Conservation (phyloP, 2,113 vertebrate genomes). For the Podilymbus podiceps region DNA sequence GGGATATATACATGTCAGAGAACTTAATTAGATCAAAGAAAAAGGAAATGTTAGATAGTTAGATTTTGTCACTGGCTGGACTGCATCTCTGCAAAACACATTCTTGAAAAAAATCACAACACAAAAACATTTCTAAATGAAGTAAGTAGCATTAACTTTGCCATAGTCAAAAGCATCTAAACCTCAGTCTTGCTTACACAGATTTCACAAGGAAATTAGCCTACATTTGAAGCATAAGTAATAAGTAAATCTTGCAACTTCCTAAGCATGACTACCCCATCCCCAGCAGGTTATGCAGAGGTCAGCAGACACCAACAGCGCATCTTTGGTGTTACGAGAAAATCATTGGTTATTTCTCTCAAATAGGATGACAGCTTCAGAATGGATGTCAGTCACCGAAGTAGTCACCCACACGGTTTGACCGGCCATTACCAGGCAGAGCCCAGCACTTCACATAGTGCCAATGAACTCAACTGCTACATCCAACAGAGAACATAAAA, state of each 20-base stretch:
- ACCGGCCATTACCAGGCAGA: not conserved
- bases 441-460: not conserved
- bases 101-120: not conserved
- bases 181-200: not conserved
- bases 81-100: not conserved
- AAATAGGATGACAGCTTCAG: not conserved
- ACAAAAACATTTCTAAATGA: not conserved
- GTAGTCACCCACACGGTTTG: not conserved
- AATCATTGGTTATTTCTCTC: not conserved
- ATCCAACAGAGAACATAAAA: not conserved
- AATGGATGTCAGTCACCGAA: not conserved
- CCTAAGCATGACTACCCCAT: not conserved
- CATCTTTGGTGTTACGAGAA: not conserved
- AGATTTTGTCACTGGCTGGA: not conserved
- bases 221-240: constrained; percentile 35
- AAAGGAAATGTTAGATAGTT: not conserved
- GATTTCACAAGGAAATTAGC: constrained; percentile 23
- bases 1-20: not conserved
- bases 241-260: not conserved
- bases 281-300: not conserved
- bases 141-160: not conserved
- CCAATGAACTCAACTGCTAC: not conserved
- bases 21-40: not conserved
- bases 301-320: not conserved
- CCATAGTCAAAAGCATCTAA: not conserved